These are phyloP conservation scores for Rhinoptilus africanus DNA, from an alignment of 2,113 vertebrate species.

Conservation along the genomic window DNA sequence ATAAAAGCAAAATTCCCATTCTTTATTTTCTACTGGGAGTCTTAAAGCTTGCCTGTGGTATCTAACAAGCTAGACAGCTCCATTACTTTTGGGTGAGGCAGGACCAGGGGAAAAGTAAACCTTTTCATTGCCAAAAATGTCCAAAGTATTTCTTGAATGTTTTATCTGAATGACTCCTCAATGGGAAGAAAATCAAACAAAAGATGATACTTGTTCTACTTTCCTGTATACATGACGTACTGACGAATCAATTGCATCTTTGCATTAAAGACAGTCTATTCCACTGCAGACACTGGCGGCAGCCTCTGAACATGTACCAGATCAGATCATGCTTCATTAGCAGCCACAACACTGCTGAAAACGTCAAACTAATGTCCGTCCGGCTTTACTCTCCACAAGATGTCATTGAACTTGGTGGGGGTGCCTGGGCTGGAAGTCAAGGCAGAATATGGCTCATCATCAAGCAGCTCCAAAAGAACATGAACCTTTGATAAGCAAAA, in stretches of 20 bases:
- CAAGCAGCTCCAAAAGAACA: slow-evolving; percentile 21
- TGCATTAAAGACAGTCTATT: not conserved
- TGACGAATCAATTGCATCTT: not conserved
- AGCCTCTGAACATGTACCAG: not conserved
- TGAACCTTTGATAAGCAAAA: slow-evolving; percentile 25
- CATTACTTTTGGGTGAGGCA: not conserved
- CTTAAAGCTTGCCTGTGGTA: not conserved
- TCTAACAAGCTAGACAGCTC: not conserved
- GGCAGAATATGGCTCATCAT: slow-evolving; percentile 17
- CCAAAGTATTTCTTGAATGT: not conserved
- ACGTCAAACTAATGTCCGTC: not conserved
- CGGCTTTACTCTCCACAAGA: not conserved
- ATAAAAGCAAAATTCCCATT: not conserved
- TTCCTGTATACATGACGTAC: not conserved
- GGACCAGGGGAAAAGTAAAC: not conserved
- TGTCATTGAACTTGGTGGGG: slow-evolving; percentile 39
- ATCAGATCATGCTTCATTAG: slow-evolving; percentile 20
- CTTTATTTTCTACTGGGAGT: not conserved
- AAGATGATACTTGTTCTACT: not conserved
- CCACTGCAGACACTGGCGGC: not conserved
- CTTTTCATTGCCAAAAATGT: not conserved
- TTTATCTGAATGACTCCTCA: not conserved
- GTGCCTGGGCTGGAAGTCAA: not conserved
- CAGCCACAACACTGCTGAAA: not conserved
- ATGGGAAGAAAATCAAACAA: not conserved